Percentiles rank a stretch among this genome's conserved stretches.
phyloP scores from a whole-genome alignment of 2,888 invertebrate species.

The Carterocephalus palaemon region DNA sequence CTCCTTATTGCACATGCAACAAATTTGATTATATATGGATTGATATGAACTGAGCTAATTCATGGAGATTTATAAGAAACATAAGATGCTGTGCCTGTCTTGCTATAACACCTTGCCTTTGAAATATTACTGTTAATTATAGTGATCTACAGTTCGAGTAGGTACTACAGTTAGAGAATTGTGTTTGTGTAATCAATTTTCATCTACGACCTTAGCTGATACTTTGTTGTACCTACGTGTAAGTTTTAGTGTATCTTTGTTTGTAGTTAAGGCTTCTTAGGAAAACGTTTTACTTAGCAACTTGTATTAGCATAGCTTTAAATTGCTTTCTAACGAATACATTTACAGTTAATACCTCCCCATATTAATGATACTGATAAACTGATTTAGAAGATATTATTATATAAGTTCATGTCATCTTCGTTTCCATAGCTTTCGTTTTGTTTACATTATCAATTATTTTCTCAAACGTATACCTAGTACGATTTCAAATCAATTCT shows the following conservation, averaged over 20 bases:
- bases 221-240: slow-evolving; percentile 20
- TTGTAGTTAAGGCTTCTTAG: slow-evolving; percentile 1
- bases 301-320: slow-evolving; percentile 2
- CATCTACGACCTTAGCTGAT: slow-evolving; percentile 12
- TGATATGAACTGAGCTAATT: slow-evolving; percentile 7
- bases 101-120: slow-evolving; percentile 18
- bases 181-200: slow-evolving; percentile 18
- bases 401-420: slow-evolving; percentile 16
- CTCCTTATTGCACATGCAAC: slow-evolving; percentile 6
- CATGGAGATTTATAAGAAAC: slow-evolving; percentile 6
- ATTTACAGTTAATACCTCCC: too few relatives aligned
- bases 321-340: slow-evolving; percentile 2
- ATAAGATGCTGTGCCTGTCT: slow-evolving; percentile 14
- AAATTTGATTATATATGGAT: slow-evolving; percentile 3
- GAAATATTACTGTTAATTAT: slow-evolving; percentile 11
- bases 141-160: slow-evolving; percentile 17
- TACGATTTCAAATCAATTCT: not conserved
- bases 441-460: slow-evolving; percentile 13
- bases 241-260: slow-evolving; percentile 8
- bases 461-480: not conserved
- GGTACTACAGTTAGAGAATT: too few relatives aligned
- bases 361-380: not conserved
- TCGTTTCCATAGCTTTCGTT: slow-evolving; percentile 24
- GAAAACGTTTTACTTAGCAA: slow-evolving; percentile 13
- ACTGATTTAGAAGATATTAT: not conserved